phyloP scores from a whole-genome alignment of 2,113 vertebrate genomes.

The Brachyistius frenatus region DNA sequence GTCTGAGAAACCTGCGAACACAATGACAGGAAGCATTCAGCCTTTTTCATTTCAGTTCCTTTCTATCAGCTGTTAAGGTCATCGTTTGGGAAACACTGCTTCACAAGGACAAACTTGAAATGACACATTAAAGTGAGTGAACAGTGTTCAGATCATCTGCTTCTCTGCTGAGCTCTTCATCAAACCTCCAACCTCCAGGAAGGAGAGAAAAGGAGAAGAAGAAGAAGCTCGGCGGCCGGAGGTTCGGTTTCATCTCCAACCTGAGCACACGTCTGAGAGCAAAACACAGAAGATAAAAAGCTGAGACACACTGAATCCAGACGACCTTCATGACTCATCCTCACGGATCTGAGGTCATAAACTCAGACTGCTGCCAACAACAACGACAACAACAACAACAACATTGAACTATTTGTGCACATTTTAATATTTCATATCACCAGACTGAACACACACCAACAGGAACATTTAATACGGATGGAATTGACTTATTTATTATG shows the following conservation, averaged over 20 bases:
- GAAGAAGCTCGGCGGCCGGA: background rate
- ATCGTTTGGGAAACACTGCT: background rate
- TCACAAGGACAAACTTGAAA: background rate
- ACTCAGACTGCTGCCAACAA: too few species aligned
- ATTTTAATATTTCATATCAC: too few species aligned
- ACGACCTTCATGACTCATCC: too few species aligned
- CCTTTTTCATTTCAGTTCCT: background rate
- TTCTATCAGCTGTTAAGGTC: background rate
- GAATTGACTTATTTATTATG: too few species aligned
- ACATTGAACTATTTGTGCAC: too few species aligned
- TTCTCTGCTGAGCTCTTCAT: too few species aligned
- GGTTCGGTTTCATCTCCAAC: background rate
- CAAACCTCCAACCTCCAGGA: too few species aligned
- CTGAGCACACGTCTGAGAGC: conserved; percentile 25
- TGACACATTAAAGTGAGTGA: background rate
- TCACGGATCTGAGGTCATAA: too few species aligned
- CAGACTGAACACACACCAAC: too few species aligned
- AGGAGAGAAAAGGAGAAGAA: conserved; percentile 8
- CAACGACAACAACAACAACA: too few species aligned
- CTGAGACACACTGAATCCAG: too few species aligned
- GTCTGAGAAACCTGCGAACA: background rate
- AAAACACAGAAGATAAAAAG: background rate
- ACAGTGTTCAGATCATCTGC: conserved; percentile 4
- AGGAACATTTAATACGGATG: too few species aligned
- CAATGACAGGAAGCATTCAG: conserved; percentile 13